Conservation (phyloP, 2,113 vertebrate species). For the Megaceryle torquata region DNA sequence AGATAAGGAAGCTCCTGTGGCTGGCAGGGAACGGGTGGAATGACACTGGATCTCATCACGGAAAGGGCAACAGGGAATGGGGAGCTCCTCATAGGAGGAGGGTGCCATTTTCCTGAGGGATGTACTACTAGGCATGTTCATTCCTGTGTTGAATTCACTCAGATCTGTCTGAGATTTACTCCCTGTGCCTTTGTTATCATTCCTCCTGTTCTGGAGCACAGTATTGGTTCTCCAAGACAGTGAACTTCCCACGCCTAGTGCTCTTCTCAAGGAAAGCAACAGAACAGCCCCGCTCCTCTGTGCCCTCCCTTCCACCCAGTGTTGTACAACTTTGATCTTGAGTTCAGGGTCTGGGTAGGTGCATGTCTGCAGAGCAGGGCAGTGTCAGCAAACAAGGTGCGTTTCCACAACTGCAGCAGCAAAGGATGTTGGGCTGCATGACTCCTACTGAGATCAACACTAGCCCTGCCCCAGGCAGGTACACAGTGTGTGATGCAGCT, state of each 20-base stretch:
- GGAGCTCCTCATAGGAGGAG: background rate
- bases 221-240: background rate
- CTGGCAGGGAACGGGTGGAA: background rate
- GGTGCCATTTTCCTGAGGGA: background rate
- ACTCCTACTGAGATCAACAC: accelerated
- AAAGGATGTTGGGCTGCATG: background rate
- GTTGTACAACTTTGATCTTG: background rate
- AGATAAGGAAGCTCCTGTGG: background rate
- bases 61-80: background rate
- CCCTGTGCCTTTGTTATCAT: background rate
- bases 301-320: accelerated
- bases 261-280: background rate
- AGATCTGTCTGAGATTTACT: background rate
- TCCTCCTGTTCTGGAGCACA: background rate
- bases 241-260: background rate
- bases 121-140: background rate
- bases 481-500: accelerated
- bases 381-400: background rate
- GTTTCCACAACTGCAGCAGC: accelerated
- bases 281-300: background rate
- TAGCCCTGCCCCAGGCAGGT: accelerated
- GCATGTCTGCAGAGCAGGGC: accelerated
- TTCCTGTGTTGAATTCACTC: background rate
- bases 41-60: background rate
- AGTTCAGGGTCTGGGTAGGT: accelerated